Conservation (phyloP, 1,140 invertebrate species). For the Bicyclus anynana region DNA sequence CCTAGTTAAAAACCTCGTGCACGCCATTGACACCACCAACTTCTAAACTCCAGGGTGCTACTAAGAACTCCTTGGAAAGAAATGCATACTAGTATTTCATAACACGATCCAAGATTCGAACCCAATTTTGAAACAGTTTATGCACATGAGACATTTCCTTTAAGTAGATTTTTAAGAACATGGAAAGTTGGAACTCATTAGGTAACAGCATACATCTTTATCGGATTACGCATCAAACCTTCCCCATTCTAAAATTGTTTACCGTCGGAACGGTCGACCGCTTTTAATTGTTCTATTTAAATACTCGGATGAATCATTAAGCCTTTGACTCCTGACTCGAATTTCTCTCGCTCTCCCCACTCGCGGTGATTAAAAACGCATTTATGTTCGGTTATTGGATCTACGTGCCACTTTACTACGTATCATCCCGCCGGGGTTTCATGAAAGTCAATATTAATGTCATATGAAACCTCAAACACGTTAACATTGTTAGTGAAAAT, state of each 20-base stretch:
- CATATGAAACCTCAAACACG: neutral
- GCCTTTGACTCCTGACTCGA: constrained; percentile 40
- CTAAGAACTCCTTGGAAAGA: too few relatives aligned
- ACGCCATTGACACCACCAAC: too few relatives aligned
- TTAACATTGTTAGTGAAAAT: neutral
- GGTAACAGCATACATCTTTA: neutral
- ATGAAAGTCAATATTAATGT: constrained; percentile 16
- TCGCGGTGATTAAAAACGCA: constrained; percentile 52
- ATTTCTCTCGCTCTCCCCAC: constrained; percentile 38
- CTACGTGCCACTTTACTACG: constrained; percentile 31
- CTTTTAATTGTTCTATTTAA: constrained; percentile 58
- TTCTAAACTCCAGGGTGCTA: too few relatives aligned
- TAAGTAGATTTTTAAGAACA: too few relatives aligned
- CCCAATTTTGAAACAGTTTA: too few relatives aligned
- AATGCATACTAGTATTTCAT: too few relatives aligned
- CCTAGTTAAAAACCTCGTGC: too few relatives aligned
- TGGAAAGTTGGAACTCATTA: neutral
- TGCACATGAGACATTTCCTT: too few relatives aligned
- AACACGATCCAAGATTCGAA: too few relatives aligned
- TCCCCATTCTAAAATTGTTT: constrained; percentile 47
- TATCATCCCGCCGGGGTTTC: constrained; percentile 23
- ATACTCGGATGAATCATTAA: constrained; percentile 41
- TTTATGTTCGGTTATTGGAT: constrained; percentile 42
- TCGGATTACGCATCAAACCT: constrained; percentile 11
- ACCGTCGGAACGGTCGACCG: constrained; percentile 40